Percentiles rank a stretch among this genome's conserved stretches.
phyloP scores from a whole-genome alignment of 2,888 invertebrate genomes.

The Lobophora halterata region DNA sequence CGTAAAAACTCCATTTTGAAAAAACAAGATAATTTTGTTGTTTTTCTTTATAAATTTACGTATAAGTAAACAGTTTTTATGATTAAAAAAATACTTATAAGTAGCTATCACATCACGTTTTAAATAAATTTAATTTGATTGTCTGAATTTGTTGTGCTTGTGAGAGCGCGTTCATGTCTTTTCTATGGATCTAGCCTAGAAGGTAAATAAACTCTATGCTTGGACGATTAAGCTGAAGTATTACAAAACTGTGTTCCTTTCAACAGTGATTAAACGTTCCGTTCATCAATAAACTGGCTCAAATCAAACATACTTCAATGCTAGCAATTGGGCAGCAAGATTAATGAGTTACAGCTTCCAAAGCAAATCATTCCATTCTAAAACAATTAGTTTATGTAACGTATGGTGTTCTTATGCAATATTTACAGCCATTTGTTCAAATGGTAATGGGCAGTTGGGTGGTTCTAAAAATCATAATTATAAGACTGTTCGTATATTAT shows the following conservation, averaged over 20 bases:
- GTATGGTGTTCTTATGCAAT: slow-evolving; percentile 3
- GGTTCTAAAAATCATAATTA: slow-evolving; percentile 2
- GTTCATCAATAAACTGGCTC: slow-evolving; percentile 18
- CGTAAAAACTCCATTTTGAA: no score
- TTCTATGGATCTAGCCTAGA: slow-evolving; percentile 1
- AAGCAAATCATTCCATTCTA: slow-evolving; percentile 4
- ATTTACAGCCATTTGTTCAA: slow-evolving; percentile 10
- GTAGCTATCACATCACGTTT: no score
- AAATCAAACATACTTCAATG: slow-evolving; percentile 3
- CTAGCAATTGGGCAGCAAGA: slow-evolving; percentile 9
- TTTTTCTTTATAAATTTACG: no score
- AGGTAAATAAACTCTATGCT: no score
- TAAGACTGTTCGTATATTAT: slow-evolving; percentile 2
- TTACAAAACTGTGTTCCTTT: no score
- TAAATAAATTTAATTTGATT: no score
- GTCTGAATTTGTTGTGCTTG: neutral
- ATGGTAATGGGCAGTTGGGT: slow-evolving; percentile 4
- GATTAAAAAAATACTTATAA: no score
- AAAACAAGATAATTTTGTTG: no score
- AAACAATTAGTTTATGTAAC: slow-evolving; percentile 17
- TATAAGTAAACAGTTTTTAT: no score
- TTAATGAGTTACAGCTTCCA: slow-evolving; percentile 11
- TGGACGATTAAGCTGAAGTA: no score
- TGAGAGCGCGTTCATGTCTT: slow-evolving; percentile 6
- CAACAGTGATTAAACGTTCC: no score